Percentiles rank a stretch among this genome's conserved stretches.
Conservation (phyloP, 1,140 invertebrate species). For the Penaeus japonicus region DNA sequence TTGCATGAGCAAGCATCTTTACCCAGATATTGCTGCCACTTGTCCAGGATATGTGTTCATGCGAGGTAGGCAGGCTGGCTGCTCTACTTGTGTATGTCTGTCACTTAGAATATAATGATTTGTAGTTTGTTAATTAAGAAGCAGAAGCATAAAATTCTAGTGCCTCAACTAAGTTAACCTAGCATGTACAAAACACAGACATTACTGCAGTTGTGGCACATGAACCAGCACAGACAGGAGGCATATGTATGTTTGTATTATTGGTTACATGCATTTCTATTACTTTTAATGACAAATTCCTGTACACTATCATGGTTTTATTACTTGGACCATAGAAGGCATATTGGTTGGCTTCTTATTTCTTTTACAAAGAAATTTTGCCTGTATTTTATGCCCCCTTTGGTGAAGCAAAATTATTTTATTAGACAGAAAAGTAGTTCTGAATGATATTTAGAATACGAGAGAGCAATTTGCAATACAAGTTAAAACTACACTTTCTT, state of each 20-base stretch:
- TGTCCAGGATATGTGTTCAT: constrained; percentile 52
- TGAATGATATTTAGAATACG: too few relatives aligned
- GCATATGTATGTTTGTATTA: constrained; percentile 8
- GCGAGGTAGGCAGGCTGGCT: constrained; percentile 8
- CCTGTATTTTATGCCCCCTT: constrained; percentile 35
- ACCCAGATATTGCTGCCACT: constrained; percentile 54
- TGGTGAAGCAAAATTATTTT: neutral
- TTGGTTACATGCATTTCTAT: neutral
- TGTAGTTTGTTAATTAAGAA: constrained; percentile 45
- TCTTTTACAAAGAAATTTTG: neutral
- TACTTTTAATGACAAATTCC: too few relatives aligned
- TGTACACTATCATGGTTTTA: too few relatives aligned
- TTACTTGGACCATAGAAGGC: too few relatives aligned
- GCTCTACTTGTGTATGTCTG: constrained; percentile 28
- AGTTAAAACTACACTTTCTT: neutral
- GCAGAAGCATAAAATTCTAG: constrained; percentile 54
- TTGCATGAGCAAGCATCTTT: constrained; percentile 53
- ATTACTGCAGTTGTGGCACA: constrained; percentile 32
- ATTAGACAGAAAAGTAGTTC: too few relatives aligned
- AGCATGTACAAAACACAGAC: constrained; percentile 52
- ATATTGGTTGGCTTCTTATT: too few relatives aligned
- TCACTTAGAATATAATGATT: constrained; percentile 22
- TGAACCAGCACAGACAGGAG: constrained; percentile 26
- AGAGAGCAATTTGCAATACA: too few relatives aligned
- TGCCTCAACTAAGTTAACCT: constrained; percentile 53